phyloP scores from a whole-genome alignment of 2,888 invertebrate genomes.

The Spilarctia lutea region DNA sequence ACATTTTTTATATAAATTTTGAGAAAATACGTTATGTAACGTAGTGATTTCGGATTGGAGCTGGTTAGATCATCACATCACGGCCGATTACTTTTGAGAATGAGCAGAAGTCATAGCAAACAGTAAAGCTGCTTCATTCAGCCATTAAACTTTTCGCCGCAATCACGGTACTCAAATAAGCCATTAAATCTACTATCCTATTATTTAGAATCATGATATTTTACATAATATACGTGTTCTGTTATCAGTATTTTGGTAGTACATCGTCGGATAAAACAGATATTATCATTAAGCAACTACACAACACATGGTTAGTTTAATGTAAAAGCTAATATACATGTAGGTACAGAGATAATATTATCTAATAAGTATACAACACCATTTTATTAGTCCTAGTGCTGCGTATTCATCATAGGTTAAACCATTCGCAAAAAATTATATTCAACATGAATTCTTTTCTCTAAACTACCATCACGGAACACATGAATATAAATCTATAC shows the following conservation, averaged over 20 bases:
- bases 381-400: not conserved
- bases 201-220: not conserved
- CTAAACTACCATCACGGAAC: not conserved
- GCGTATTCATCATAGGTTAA: not conserved
- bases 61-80: too few species aligned
- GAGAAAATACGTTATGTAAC: too few species aligned
- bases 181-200: not conserved
- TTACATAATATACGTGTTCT: not conserved
- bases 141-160: not conserved
- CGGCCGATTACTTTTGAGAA: too few species aligned
- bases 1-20: too few species aligned
- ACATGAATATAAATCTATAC: too few species aligned
- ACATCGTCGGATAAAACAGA: slow-evolving; percentile 8
- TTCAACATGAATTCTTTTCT: not conserved
- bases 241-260: slow-evolving; percentile 8
- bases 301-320: slow-evolving; percentile 5
- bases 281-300: slow-evolving; percentile 5
- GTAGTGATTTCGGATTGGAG: too few species aligned
- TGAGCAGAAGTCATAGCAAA: too few species aligned
- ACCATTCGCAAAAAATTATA: not conserved
- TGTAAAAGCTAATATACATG: not conserved
- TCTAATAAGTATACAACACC: not conserved
- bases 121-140: too few species aligned
- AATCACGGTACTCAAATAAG: not conserved
- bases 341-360: not conserved